phyloP scores from a whole-genome alignment of 37 sponge, comb jelly and placozoan species.

The Cliona cf. orientalis region DNA sequence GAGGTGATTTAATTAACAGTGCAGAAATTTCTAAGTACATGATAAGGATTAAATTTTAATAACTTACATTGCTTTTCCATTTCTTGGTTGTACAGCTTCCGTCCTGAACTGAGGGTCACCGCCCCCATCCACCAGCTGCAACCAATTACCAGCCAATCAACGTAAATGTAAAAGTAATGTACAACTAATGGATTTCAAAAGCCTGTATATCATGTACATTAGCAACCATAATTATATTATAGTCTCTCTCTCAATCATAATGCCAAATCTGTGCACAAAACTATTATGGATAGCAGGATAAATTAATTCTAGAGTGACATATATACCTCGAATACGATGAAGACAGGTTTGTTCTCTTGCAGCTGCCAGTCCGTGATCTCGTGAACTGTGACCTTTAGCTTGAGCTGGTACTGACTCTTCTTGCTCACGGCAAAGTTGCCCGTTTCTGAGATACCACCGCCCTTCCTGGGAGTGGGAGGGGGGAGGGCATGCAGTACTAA shows the following conservation, averaged over 20 bases:
- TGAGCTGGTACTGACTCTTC: conserved; percentile 32
- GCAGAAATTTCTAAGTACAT: neutral
- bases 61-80: conserved; percentile 6
- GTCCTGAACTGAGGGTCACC: conserved; percentile 18
- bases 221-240: no score
- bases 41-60: neutral
- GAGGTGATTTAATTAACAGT: neutral
- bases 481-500: neutral
- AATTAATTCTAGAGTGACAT: neutral
- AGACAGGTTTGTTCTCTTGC: conserved; percentile 24
- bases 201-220: no score
- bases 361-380: conserved; percentile 6
- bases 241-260: no score
- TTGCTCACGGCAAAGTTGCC: conserved; percentile 16
- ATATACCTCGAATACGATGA: conserved; percentile 52
- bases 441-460: neutral
- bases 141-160: neutral
- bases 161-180: no score
- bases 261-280: no score
- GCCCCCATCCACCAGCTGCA: conserved; percentile 21
- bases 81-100: neutral
- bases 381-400: conserved; percentile 60
- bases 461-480: conserved; percentile 10
- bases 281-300: no score
- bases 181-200: no score